phyloP scores from a whole-genome alignment of 2,888 invertebrate genomes.

The Junonia oenone region DNA sequence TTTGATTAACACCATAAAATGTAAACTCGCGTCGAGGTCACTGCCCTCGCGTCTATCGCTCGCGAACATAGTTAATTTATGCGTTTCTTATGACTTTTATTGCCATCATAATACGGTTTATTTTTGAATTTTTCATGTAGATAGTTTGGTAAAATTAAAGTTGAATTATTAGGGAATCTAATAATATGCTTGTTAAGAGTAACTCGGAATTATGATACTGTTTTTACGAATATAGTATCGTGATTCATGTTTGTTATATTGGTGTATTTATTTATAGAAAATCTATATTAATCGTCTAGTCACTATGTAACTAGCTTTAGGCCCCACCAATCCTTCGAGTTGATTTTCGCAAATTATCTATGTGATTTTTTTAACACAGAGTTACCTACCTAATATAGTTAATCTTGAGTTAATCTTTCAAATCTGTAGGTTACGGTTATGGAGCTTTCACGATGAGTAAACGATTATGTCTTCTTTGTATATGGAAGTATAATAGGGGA shows the following conservation, averaged over 20 bases:
- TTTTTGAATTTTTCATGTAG: constrained; percentile 7
- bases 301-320: too few species aligned
- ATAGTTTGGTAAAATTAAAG: constrained; percentile 22
- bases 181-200: constrained; percentile 30
- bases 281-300: too few species aligned
- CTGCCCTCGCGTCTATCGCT: constrained; percentile 36
- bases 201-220: constrained; percentile 15
- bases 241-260: neutral
- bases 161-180: constrained; percentile 32
- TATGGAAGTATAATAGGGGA: too few species aligned
- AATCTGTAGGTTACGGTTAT: too few species aligned
- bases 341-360: too few species aligned
- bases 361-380: too few species aligned
- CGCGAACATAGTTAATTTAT: constrained; percentile 26
- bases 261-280: neutral
- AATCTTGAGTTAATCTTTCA: too few species aligned
- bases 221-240: constrained; percentile 6
- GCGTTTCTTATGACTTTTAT: constrained; percentile 19
- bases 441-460: too few species aligned
- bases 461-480: too few species aligned
- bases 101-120: constrained; percentile 10
- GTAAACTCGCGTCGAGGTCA: constrained; percentile 37
- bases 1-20: constrained; percentile 11
- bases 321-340: too few species aligned
- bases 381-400: too few species aligned